Evolutionary conservation across 1,140 invertebrate genomes (phyloP), one percentile per base, ranked within the genome.

Genomic region (Drosophila sturtevanti): DNA sequence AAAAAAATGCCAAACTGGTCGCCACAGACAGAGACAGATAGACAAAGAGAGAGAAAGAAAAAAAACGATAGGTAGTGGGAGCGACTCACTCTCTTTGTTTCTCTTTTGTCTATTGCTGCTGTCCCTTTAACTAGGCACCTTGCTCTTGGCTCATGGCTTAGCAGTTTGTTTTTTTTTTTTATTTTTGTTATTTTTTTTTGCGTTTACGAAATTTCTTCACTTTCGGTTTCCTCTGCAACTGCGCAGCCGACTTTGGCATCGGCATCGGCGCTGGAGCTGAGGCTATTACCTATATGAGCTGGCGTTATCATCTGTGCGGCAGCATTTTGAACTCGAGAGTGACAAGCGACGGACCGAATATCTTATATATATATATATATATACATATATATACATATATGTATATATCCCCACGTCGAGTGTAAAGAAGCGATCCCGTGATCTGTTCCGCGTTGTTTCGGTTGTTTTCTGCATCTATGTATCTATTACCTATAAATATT

Each of bases 271-370:
- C 10, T 54, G 65, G 59, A 14, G 34, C 48, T 18, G 66, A 9
- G 66, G 66, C 64, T 81, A 82, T 76, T 89, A 78, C 75, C 74
- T 91, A 91, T 91, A 91, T 90, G 90, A 91, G 63, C 73, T 89
- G 77, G 69, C 76, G 90, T 77, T 90, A 87, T 81, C 85, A 91
- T 87, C 86, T 71, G 51, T 66, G 69, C 79, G 68, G 72, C 81
- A 91, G 77, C 89, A 91, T 91, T 91, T 91, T 87, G 37, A 84
- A 87, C 71, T 74, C 78, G 82, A 82, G 77, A 84, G 85, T 81
- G 89, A 84, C 75, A 87, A 91, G 75, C 75, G 74, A 76, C 89
- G 81, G 81, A 81, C 79, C 77, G 31, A 21, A 48, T 48, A 48
- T 48, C 41, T 44, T 44, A 44, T 44, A 44, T 41, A 41, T 12